Evolutionary conservation across 53 echinoderm and acorn worm species (phyloP).

Genomic region (Crossaster papposus): DNA sequence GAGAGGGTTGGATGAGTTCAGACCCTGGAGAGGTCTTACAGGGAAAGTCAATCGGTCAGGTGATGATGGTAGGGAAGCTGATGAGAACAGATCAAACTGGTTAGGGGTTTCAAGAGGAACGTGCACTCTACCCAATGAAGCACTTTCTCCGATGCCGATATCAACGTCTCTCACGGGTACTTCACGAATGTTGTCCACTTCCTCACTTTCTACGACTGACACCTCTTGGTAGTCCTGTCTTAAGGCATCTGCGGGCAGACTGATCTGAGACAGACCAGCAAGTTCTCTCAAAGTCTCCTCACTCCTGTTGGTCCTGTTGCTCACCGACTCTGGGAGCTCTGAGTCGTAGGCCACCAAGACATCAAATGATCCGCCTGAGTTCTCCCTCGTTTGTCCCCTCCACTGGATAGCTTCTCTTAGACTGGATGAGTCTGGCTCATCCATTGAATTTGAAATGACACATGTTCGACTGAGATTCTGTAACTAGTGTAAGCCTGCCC

Average conservation of each 20-base stretch:
- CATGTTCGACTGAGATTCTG: slow-evolving; percentile 29
- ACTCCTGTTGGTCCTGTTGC: slow-evolving; percentile 24
- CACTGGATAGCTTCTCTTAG: slow-evolving; percentile 17
- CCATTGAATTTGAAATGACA: slow-evolving; percentile 51
- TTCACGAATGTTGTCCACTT: slow-evolving; percentile 17
- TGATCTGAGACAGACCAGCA: slow-evolving; percentile 19
- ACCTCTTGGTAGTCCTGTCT: slow-evolving; percentile 52
- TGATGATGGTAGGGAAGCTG: slow-evolving; percentile 50
- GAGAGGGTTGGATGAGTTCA: slow-evolving; percentile 51
- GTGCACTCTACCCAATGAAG: neutral
- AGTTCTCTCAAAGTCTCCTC: slow-evolving; percentile 44
- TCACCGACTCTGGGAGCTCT: slow-evolving; percentile 28
- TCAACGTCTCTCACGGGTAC: slow-evolving; percentile 57
- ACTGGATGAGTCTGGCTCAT: slow-evolving; percentile 18
- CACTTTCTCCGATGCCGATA: neutral
- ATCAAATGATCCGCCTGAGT: slow-evolving; percentile 61
- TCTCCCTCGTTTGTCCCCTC: neutral
- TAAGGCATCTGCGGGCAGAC: neutral
- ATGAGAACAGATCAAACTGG: slow-evolving; percentile 41
- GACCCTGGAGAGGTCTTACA: neutral
- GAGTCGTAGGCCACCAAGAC: slow-evolving; percentile 69
- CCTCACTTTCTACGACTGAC: neutral
- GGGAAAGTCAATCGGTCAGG: slow-evolving; percentile 23
- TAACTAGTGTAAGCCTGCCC: slow-evolving; percentile 29
- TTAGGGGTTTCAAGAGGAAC: neutral